Base-by-base conservation (phyloP, 37 sponge, comb jelly and placozoan species). In the Oopsacas minuta region DNA sequence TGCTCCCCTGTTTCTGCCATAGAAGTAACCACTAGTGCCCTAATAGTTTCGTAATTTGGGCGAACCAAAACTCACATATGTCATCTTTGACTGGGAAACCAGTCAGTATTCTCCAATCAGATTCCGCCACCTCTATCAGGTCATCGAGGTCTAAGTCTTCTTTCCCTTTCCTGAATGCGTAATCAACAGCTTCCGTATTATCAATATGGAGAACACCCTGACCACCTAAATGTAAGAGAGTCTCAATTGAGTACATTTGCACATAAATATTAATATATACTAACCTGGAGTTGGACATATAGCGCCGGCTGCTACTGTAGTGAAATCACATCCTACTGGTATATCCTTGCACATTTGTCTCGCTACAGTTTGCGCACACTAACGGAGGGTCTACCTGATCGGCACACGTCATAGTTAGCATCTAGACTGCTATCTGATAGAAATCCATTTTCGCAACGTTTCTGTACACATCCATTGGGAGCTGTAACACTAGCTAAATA, bases 101-200 rank as follows among this genome's bases (percentile, higher is more conserved):
- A 25, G 75, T 61, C 28, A 61, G 75, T 12, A 20, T 61, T 34
- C 28, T 34, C 75, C 75, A 61, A 12, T 61, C 75, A 61, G 75
- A 61, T 61, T 25, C 32, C 75, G 75, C 75, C 30, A 25, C 75
- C 28, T 3, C 75, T 32, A 25, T 32, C 75, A 61, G 75, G 22
- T 61, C 75, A 32, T n/a, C 28, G 28, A 10, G 3, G 20, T 10
- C 30, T 34, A 61, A 61, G 22, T 61, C 75, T 32, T 25, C 7
- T 61, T 61, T 61, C 5, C 75, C 75, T 61, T 61, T 61, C 22
- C 75, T 61, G 22, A 61, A 61, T 20, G 75, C 75, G 75, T 25
- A 61, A 12, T 61, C 22, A 7, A 32, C 1, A 25, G 75, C 75
- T 12, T 3, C 75, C 5, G 22, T 34, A 61, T 32, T n/a, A 61